A percentile compares a stretch with the other conserved stretches of the same genome.
These are phyloP conservation scores for Mallateleia sp. DNA, from an alignment of 2,888 invertebrate species.

Conservation along the genomic window DNA sequence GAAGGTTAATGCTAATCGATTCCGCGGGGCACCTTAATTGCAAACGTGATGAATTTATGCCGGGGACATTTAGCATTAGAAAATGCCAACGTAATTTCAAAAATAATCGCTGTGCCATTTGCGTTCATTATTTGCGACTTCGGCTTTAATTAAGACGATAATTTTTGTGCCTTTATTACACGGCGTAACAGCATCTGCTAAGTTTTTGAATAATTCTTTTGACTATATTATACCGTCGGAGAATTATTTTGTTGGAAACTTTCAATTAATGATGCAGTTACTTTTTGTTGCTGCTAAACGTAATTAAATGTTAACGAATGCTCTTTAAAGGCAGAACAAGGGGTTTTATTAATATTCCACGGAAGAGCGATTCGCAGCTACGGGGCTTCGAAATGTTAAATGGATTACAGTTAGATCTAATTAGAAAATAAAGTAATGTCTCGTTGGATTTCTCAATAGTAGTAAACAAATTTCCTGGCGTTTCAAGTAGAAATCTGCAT, in stretches of 20 bases:
- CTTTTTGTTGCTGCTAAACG: constrained; percentile 31
- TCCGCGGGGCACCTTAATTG: background rate
- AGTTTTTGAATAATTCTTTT: constrained; percentile 45
- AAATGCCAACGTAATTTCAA: constrained; percentile 32
- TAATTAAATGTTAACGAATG: constrained; percentile 49
- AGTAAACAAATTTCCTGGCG: no score
- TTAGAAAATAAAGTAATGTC: no score
- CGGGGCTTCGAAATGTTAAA: no score
- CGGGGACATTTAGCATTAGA: constrained; percentile 8
- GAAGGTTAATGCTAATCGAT: background rate
- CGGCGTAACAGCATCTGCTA: constrained; percentile 28
- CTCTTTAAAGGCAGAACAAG: constrained; percentile 9
- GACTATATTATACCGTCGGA: constrained; percentile 9
- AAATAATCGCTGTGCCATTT: constrained; percentile 30
- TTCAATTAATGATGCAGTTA: constrained; percentile 42
- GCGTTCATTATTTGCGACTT: constrained; percentile 21
- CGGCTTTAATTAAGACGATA: constrained; percentile 26
- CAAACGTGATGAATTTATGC: background rate
- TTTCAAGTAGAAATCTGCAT: no score
- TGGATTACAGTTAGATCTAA: no score
- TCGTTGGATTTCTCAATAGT: no score
- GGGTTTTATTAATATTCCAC: constrained; percentile 10
- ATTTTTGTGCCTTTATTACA: constrained; percentile 43
- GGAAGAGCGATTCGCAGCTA: no score
- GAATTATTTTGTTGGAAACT: constrained; percentile 47